Conservation (phyloP, 2,797 vertebrate species). For the Manis crassicaudata region DNA sequence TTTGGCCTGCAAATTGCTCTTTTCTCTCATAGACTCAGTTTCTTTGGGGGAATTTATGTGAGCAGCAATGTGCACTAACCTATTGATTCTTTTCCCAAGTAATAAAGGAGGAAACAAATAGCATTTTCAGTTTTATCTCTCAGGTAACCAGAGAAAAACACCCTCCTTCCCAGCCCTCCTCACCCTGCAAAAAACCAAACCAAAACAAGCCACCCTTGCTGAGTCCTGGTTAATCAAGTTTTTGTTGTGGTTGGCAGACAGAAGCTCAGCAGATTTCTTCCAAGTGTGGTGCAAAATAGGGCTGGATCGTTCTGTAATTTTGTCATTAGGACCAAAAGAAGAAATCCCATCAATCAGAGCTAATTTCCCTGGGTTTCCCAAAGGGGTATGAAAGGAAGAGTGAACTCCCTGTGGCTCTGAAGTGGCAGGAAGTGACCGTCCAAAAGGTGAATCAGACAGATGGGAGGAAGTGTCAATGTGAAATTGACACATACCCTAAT, state of each 20-base stretch:
- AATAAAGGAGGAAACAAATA: constrained; percentile 47
- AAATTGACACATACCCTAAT: constrained; percentile 64
- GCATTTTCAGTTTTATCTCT: constrained; percentile 57
- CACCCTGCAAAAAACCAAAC: neutral
- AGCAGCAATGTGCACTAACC: neutral
- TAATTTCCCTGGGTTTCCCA: constrained; percentile 68
- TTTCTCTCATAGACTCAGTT: neutral
- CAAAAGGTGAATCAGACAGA: constrained; percentile 71
- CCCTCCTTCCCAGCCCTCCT: no score
- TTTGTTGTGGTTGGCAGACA: constrained; percentile 66
- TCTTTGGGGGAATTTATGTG: constrained; percentile 37
- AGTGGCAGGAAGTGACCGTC: constrained; percentile 58
- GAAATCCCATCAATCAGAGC: constrained; percentile 74
- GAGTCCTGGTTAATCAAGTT: constrained; percentile 51
- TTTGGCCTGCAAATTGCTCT: neutral
- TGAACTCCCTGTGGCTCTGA: constrained; percentile 66
- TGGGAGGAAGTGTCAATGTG: constrained; percentile 68
- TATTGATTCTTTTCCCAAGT: constrained; percentile 49
- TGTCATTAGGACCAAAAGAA: constrained; percentile 69
- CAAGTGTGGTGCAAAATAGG: constrained; percentile 33
- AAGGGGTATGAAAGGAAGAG: constrained; percentile 58
- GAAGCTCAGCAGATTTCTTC: constrained; percentile 67
- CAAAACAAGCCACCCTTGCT: neutral
- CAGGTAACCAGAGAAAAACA: constrained; percentile 23
- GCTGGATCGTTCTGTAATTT: constrained; percentile 70